phyloP scores from a whole-genome alignment of 2,797 vertebrate species.

The Spheniscus humboldti region DNA sequence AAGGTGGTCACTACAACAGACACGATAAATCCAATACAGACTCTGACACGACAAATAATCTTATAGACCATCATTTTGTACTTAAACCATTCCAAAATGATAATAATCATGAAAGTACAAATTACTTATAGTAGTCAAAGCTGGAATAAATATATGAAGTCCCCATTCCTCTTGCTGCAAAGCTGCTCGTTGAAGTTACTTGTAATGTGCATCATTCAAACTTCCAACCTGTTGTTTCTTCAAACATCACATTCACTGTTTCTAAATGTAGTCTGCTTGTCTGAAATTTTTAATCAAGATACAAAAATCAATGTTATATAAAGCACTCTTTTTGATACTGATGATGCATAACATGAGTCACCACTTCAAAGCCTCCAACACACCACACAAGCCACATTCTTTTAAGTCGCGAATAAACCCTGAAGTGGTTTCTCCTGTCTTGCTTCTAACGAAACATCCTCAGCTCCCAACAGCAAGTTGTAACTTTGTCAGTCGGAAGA shows the following conservation, averaged over 20 bases:
- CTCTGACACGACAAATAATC: neutral
- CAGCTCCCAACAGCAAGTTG: neutral
- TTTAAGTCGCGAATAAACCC: slow-evolving; percentile 27
- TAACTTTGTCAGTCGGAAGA: neutral
- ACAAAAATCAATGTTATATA: slow-evolving; percentile 44
- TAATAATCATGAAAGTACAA: neutral
- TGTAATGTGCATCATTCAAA: neutral
- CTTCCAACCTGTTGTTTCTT: neutral
- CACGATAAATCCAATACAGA: neutral
- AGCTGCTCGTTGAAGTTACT: neutral
- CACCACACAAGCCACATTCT: slow-evolving; percentile 18
- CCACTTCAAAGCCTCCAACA: slow-evolving; percentile 56
- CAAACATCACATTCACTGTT: neutral
- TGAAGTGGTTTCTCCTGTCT: slow-evolving; percentile 17
- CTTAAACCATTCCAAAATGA: neutral
- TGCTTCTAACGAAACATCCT: neutral
- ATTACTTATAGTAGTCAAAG: neutral
- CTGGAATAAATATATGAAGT: neutral
- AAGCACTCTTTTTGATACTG: slow-evolving; percentile 39
- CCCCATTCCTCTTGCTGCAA: neutral
- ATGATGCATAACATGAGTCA: slow-evolving; percentile 57
- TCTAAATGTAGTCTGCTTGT: slow-evolving; percentile 17
- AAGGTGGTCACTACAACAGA: neutral
- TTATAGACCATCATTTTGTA: neutral
- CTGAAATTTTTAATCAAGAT: slow-evolving; percentile 35